Percentiles rank a stretch among this genome's conserved stretches.
Evolutionary conservation across 2,797 vertebrate genomes (phyloP).

Genomic region (Propithecus deckenii): DNA sequence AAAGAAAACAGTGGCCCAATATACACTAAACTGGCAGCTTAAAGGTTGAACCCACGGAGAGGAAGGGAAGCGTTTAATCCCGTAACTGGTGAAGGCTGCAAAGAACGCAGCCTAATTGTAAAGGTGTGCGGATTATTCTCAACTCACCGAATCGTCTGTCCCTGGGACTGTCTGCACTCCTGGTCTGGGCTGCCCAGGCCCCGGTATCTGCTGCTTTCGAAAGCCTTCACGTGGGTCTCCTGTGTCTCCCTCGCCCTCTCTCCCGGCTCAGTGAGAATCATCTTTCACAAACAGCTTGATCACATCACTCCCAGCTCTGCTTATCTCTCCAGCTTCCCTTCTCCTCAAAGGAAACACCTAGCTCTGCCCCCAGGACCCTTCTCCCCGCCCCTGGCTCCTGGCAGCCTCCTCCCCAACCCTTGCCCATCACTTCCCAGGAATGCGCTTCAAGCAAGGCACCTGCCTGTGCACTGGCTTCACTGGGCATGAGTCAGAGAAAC

Average conservation of each 20-base stretch:
- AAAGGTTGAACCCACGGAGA: neutral
- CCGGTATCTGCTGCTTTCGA: neutral
- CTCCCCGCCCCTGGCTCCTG: neutral
- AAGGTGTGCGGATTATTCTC: neutral
- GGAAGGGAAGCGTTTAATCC: neutral
- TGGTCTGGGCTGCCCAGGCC: neutral
- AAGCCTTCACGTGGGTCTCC: neutral
- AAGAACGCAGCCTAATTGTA: neutral
- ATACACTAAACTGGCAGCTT: neutral
- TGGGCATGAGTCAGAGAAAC: neutral
- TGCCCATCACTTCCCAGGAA: slow-evolving; percentile 13
- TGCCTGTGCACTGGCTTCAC: neutral
- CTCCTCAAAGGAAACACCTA: neutral
- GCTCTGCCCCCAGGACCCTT: slow-evolving; percentile 8
- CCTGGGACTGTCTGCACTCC: neutral
- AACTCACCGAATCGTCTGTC: neutral
- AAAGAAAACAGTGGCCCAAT: neutral
- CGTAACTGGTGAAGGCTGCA: neutral
- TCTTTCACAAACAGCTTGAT: slow-evolving; percentile 46
- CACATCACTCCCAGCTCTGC: neutral
- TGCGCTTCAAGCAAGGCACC: slow-evolving; percentile 30
- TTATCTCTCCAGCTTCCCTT: neutral
- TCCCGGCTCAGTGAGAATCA: neutral
- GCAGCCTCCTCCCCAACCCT: neutral
- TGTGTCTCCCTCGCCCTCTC: neutral